Conservation (phyloP, 2,113 vertebrate genomes). For the Nycticryphes semicollaris region DNA sequence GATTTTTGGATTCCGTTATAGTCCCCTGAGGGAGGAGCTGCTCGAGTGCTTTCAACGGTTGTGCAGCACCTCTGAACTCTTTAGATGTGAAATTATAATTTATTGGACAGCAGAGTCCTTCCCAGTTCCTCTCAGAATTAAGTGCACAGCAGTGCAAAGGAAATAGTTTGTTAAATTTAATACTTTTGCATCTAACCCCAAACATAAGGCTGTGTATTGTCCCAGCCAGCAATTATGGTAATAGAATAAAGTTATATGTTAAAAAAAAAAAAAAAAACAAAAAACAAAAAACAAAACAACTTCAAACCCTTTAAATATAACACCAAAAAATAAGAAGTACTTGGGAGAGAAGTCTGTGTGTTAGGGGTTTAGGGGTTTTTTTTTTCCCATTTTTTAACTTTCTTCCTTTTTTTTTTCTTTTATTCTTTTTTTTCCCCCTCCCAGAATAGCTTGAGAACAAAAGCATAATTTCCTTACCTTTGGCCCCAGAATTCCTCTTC, state of each 20-base stretch:
- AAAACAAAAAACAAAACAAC: background rate
- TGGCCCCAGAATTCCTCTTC: background rate
- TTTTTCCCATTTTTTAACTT: too few relatives aligned
- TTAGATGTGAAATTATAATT: background rate
- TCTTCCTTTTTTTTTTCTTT: too few relatives aligned
- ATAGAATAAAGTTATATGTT: background rate
- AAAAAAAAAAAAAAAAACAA: background rate
- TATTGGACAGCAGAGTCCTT: background rate
- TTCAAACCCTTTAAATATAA: background rate
- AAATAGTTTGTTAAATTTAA: background rate
- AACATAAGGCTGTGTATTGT: background rate
- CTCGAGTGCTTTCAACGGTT: background rate
- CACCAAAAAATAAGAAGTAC: background rate
- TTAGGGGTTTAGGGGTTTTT: background rate
- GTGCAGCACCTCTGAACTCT: background rate
- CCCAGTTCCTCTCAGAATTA: background rate
- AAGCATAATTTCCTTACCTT: background rate
- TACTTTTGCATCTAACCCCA: background rate
- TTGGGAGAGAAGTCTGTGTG: background rate
- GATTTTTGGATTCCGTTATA: background rate
- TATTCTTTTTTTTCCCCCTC: accelerated
- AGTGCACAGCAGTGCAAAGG: background rate
- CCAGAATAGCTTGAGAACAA: background rate
- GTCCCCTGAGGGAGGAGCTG: background rate
- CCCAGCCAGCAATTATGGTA: background rate